Evolutionary conservation across 2,888 invertebrate genomes (phyloP), one percentile per base, ranked within the genome.

Genomic region (Xylocampa areola): DNA sequence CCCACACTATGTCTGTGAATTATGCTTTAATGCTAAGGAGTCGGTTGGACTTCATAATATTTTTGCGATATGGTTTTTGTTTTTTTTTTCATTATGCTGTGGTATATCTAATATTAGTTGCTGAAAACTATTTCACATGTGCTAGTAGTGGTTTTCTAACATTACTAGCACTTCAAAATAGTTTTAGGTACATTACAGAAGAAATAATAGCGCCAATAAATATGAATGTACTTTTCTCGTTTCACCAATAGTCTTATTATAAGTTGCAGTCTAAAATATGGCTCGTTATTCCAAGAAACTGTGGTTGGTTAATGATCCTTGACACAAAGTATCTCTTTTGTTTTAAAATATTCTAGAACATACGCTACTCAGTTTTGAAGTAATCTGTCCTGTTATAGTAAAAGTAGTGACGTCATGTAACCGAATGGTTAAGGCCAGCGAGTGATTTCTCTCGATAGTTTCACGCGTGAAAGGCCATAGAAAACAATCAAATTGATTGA

Each of bases 391-490:
- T 41, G 37, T 35, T 50, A 61, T 51, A 55, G 58, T 75, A 72
- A 68, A 72, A 66, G 61, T 68, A 17, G 53, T 48, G 51, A 29
- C 36, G 33, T 47, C 40, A 62, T 51, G 52, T 45, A 39, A 52
- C 43, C 36, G 64, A 68, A 74, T 68, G 50, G 65, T 58, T 57
- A 63, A 61, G 59, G 65, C 33, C 40, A 50, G 48, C 54, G 55
- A 61, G 19, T 37, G 36, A 55, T 73, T 74, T 74, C 72, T 65
- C 73, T 63, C 17, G 7, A 14, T 41, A 35, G 60, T 48, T 59
- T 59, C 29, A 55, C 49, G 55, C 62, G 52, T 75, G 65, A 73
- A 75, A 71, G 62, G 62, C 29, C 53, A 50, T 40, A 54, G 60
- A 41, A 67, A 44, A 55, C 47, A n/a, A n/a, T 57, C 29, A 47